A percentile compares a stretch with the other conserved stretches of the same genome.
These are phyloP conservation scores for Odontomyia ornata DNA, from an alignment of 2,888 invertebrate species.

Conservation along the genomic window DNA sequence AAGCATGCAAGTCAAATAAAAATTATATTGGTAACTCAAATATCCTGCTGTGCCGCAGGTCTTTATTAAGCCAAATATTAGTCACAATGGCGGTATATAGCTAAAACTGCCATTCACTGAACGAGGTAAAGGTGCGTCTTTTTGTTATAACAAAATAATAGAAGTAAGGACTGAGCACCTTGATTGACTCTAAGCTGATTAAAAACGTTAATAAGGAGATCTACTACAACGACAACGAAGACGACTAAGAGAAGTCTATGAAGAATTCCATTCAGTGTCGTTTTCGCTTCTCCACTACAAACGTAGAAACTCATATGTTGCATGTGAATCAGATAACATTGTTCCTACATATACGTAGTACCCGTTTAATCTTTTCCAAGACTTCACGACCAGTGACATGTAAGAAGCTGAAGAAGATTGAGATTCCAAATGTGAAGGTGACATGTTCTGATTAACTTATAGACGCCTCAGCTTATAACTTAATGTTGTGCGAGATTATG, in stretches of 20 bases:
- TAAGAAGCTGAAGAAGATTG: conserved; percentile 16
- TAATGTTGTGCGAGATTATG: conserved; percentile 34
- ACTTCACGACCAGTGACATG: conserved; percentile 4
- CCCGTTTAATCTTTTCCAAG: conserved; percentile 18
- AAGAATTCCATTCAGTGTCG: conserved; percentile 19
- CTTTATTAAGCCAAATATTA: neutral
- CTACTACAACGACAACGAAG: conserved; percentile 16
- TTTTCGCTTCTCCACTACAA: neutral
- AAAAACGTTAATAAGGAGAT: conserved; percentile 45
- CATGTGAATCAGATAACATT: conserved; percentile 34
- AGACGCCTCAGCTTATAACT: conserved; percentile 41
- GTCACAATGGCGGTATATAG: too few species aligned
- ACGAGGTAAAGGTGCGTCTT: neutral
- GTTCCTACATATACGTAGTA: neutral
- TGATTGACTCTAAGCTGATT: conserved; percentile 49
- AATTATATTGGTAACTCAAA: neutral
- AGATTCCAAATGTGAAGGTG: conserved; percentile 37
- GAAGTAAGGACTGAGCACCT: conserved; percentile 38
- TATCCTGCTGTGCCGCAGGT: neutral
- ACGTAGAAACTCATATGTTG: neutral
- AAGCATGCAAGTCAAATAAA: neutral
- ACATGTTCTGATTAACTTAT: conserved; percentile 43
- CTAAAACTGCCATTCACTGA: neutral
- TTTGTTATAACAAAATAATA: conserved; percentile 20
- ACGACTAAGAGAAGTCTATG: neutral